phyloP scores from a whole-genome alignment of 2,113 vertebrate genomes.

The Balaenoptera acutorostrata region DNA sequence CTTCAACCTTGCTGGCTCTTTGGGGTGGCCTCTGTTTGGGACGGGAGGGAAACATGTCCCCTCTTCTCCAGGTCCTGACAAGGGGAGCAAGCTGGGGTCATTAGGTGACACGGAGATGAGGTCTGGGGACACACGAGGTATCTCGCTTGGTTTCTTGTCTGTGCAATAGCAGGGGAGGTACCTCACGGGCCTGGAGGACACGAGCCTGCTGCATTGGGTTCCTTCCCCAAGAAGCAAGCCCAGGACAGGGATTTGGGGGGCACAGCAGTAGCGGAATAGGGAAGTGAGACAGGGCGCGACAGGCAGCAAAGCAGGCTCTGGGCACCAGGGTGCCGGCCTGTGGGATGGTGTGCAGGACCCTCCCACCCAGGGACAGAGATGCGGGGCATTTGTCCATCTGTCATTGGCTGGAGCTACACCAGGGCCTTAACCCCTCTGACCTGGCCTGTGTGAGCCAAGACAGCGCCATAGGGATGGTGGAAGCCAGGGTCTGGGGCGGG shows the following conservation, averaged over 20 bases:
- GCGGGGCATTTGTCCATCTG: background rate
- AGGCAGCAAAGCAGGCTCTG: background rate
- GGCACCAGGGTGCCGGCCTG: fast-evolving
- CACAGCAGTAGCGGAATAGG: background rate
- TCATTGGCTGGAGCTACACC: background rate
- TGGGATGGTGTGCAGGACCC: background rate
- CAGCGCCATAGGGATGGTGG: no score
- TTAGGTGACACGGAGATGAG: no score
- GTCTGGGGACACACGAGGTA: no score
- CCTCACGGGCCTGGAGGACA: background rate
- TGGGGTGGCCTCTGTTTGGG: background rate
- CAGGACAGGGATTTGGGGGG: fast-evolving
- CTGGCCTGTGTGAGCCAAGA: background rate
- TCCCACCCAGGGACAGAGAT: background rate
- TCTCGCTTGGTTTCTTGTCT: background rate
- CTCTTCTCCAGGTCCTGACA: background rate
- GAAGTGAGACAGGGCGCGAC: no score
- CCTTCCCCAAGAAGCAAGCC: background rate
- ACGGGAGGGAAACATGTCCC: background rate
- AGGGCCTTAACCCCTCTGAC: background rate
- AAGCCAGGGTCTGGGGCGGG: background rate
- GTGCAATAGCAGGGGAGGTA: background rate
- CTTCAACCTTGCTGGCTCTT: background rate
- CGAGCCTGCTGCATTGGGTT: background rate
- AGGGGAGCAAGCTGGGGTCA: background rate